Conservation (phyloP, 2,888 invertebrate genomes). For the Drosophila acutilabella region DNA sequence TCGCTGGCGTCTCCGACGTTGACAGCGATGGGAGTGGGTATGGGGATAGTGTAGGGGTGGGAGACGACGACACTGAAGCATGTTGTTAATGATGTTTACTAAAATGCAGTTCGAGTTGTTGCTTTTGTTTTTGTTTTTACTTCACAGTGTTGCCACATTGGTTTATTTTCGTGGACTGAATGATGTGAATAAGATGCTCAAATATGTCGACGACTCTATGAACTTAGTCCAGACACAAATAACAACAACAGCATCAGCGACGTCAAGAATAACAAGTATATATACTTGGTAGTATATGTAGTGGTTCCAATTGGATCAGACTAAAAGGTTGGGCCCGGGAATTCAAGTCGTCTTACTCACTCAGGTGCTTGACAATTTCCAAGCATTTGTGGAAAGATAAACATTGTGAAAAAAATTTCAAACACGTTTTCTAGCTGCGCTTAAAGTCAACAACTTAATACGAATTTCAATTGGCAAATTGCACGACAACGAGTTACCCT, state of each 20-base stretch:
- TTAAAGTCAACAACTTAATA: constrained; percentile 65
- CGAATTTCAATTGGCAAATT: constrained; percentile 40
- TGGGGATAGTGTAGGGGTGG: constrained; percentile 7
- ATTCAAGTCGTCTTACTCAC: constrained; percentile 38
- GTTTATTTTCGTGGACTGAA: constrained; percentile 47
- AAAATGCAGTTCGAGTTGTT: constrained; percentile 69
- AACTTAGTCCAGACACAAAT: constrained; percentile 37
- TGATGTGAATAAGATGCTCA: constrained; percentile 47
- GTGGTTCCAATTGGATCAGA: constrained; percentile 30
- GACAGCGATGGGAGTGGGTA: constrained; percentile 3
- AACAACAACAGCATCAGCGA: constrained; percentile 14
- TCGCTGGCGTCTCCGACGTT: constrained; percentile 15
- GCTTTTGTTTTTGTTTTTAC: constrained; percentile 29
- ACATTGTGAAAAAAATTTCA: constrained; percentile 64
- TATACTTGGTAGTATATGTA: not conserved
- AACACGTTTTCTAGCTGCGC: constrained; percentile 66
- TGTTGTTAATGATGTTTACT: constrained; percentile 61
- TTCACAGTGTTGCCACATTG: constrained; percentile 73
- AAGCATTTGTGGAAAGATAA: constrained; percentile 58
- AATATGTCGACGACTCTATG: constrained; percentile 66
- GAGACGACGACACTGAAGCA: constrained; percentile 34
- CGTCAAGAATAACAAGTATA: constrained; percentile 10
- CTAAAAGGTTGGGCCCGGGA: constrained; percentile 42
- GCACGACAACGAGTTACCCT: constrained; percentile 23
- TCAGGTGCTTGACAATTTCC: constrained; percentile 52